Conservation (phyloP, 64 coral and sea anemone species). For the Pocillopora verrucosa region DNA sequence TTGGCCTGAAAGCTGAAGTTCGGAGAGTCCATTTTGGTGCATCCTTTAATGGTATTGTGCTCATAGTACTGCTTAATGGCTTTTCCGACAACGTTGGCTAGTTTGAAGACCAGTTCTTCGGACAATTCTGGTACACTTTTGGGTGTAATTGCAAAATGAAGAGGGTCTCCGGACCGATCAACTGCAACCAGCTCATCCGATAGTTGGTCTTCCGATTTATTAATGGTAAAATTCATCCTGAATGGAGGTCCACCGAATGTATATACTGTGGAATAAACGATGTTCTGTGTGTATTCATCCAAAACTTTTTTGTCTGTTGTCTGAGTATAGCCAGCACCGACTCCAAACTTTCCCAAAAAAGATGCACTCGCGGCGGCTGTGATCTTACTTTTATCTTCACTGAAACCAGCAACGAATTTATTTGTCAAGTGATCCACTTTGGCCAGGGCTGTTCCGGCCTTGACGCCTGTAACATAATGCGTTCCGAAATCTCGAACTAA, state of each 20-base stretch:
- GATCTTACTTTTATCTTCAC: constrained; percentile 54
- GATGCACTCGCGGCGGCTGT: constrained; percentile 75
- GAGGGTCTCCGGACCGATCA: constrained; percentile 69
- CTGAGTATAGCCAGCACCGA: constrained; percentile 15
- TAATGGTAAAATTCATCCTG: constrained; percentile 69
- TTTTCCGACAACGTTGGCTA: constrained; percentile 62
- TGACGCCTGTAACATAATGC: constrained; percentile 74
- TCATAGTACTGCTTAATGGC: constrained; percentile 80
- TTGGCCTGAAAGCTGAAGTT: constrained; percentile 95
- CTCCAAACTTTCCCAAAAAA: constrained; percentile 60
- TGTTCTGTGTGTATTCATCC: constrained; percentile 64
- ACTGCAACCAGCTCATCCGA: constrained; percentile 63
- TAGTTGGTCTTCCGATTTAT: constrained; percentile 75
- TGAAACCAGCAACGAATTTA: constrained; percentile 26
- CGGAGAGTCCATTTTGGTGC: constrained; percentile 73
- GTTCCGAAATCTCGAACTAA: no score
- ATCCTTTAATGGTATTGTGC: constrained; percentile 88
- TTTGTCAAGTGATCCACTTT: constrained; percentile 76
- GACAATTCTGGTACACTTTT: constrained; percentile 71
- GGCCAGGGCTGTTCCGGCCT: constrained; percentile 70
- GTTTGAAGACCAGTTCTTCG: constrained; percentile 35
- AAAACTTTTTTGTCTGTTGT: constrained; percentile 28
- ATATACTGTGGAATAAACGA: constrained; percentile 49
- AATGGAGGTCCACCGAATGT: constrained; percentile 76
- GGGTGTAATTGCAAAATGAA: constrained; percentile 62